Evolutionary conservation across 2,113 vertebrate genomes (phyloP), one percentile per base, ranked within the genome.

Genomic region (Brienomyrus longianalis): DNA sequence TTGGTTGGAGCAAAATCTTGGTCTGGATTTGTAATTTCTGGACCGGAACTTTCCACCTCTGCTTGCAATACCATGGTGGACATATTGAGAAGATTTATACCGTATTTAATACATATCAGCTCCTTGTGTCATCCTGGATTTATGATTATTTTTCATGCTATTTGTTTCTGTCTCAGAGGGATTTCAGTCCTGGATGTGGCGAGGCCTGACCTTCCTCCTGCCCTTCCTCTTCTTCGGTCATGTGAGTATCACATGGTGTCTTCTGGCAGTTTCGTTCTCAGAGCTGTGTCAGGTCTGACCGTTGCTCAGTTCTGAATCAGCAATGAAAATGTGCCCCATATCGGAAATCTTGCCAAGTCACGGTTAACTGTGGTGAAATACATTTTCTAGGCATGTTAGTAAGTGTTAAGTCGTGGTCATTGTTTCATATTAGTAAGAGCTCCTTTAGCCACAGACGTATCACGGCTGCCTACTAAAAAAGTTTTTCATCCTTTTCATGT

Each of bases 181-280:
- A 43, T 99, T 99, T 95, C 98, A 99, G 95, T 99, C 98, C 19
- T 99, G 98, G 98, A 99, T 99, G 98, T 99, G 98, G 97, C 95
- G 98, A 91, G 98, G 98, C 39, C 94, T 99, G 92, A 98, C 97
- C 51, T 99, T 99, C 93, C 95, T 99, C 70, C 96, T 99, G 56
- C 98, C 98, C 2, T 99, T 99, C 92, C 95, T 99, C 87, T 99
- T 99, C 95, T 98, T 98, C 0, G 97, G 98, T 85, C 98, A 99
- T 0, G 98, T 99, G 92, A 98, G 97, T 94, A 66, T 43, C 39
- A 77, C 17, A 50, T 90, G 5, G 0, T 88, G 9, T 17, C 23
- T 50, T 10, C 48, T 13, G 1, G 17, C 31, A 87, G 2, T 56
- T 87, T 35, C n/a, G 2, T 77, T 77, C 47, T 48, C 10, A 2